Evolutionary conservation across 1,140 invertebrate genomes (phyloP), one percentile per base, ranked within the genome.

Genomic region (Drosophila lowei): DNA sequence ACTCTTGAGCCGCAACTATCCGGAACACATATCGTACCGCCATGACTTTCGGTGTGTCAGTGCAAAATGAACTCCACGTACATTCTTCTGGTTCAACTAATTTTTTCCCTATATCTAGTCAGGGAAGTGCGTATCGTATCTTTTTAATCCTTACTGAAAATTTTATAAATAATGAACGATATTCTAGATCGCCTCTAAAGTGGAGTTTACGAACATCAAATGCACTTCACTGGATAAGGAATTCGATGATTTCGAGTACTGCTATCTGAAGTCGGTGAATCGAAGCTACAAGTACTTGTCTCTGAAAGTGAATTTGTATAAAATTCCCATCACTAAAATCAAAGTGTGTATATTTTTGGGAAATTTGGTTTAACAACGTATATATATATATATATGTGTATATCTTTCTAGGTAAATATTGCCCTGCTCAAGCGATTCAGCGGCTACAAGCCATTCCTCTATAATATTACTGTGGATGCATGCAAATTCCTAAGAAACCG

Each of bases 201-300:
- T 71, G 0, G 65, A 72, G 13, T 71, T 61, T 16, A 72, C 71
- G 2, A 72, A 73, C 41, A 50, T 73, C 6, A 73, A 72, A 4
- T 73, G 71, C 28, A 56, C 25, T 8, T 63, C 71, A 1, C 0
- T 55, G 13, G 71, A 73, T 18, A 42, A 15, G 15, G 34, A 47
- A 6, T 72, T 72, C 6, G 7, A 21, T 7, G 25, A 49, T 3
- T 73, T 73, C 34, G 58, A 73, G 18, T 72, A 73, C 5, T 72
- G 71, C 21, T 15, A 11, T 2, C 11, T 73, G 0, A 73, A 73
- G 13, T 73, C 71, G 0, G 46, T 63, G 1, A 73, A 72, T 28
- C 58, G 71, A 0, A 41, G 68, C 6, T 73, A 28, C 2, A 73
- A 72, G 9, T 73, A 73, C 2, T 7, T 73, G 4, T 72, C 67